These are phyloP conservation scores for Myotis pilosus DNA, from an alignment of 2,797 vertebrate genomes.

Conservation along the genomic window DNA sequence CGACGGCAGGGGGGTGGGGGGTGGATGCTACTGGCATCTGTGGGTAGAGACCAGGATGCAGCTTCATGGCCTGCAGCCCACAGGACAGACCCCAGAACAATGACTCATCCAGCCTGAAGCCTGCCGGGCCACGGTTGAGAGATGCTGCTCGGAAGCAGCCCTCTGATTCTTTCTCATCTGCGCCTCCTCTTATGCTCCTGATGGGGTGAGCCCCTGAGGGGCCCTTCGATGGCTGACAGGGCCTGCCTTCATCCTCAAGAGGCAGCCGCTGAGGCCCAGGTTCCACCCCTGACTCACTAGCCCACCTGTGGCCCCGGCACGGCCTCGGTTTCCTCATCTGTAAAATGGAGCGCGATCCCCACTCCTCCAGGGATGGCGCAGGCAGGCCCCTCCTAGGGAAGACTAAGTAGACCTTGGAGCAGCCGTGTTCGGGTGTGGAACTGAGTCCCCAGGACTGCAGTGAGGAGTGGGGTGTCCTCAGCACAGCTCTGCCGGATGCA, in stretches of 20 bases:
- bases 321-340: neutral
- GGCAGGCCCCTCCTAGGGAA: neutral
- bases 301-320: neutral
- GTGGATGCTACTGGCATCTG: neutral
- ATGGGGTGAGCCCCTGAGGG: neutral
- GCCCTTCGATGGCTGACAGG: neutral
- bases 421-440: neutral
- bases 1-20: too few species aligned
- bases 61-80: neutral
- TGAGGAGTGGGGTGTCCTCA: fast-evolving
- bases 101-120: neutral
- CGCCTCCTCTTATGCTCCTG: neutral
- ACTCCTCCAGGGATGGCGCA: neutral
- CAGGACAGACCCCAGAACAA: neutral
- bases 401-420: neutral
- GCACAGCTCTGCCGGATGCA: fast-evolving
- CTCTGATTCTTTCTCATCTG: neutral
- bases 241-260: neutral
- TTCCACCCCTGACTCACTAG: too few species aligned
- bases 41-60: neutral
- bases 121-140: fast-evolving
- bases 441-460: neutral
- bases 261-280: neutral
- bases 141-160: neutral
- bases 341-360: neutral